These are phyloP conservation scores for Chamaetylas fuelleborni DNA, from an alignment of 2,113 vertebrate species.

Conservation along the genomic window DNA sequence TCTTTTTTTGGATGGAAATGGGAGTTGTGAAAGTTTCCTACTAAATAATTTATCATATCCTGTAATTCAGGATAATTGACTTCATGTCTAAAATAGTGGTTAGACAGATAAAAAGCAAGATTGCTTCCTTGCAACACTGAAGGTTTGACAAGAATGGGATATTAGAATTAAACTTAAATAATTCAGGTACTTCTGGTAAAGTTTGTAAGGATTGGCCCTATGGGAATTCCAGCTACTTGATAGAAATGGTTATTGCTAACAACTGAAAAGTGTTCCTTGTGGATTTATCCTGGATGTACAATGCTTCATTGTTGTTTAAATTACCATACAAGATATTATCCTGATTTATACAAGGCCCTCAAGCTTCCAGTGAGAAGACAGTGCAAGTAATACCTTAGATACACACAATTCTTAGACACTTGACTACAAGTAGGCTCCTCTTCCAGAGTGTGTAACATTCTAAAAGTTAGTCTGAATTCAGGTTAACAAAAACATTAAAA, in stretches of 20 bases:
- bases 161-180: not conserved
- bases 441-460: not conserved
- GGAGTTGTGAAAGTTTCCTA: not conserved
- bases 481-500: not conserved
- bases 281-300: not conserved
- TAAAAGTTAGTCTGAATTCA: not conserved
- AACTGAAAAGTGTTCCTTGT: not conserved
- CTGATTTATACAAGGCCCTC: not conserved
- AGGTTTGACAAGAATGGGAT: not conserved
- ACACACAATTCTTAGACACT: not conserved
- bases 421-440: not conserved
- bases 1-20: not conserved
- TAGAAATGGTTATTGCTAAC: not conserved
- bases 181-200: not conserved
- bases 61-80: constrained; percentile 2
- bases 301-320: not conserved
- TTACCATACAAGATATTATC: not conserved
- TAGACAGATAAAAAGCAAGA: not conserved
- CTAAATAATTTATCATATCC: not conserved
- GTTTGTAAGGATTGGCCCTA: not conserved
- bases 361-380: not conserved
- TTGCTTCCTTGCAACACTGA: not conserved
- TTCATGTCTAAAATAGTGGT: not conserved
- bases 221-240: not conserved
- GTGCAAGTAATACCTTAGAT: not conserved